These are phyloP conservation scores for Otus sunia DNA, from an alignment of 2,113 vertebrate genomes.

Conservation along the genomic window DNA sequence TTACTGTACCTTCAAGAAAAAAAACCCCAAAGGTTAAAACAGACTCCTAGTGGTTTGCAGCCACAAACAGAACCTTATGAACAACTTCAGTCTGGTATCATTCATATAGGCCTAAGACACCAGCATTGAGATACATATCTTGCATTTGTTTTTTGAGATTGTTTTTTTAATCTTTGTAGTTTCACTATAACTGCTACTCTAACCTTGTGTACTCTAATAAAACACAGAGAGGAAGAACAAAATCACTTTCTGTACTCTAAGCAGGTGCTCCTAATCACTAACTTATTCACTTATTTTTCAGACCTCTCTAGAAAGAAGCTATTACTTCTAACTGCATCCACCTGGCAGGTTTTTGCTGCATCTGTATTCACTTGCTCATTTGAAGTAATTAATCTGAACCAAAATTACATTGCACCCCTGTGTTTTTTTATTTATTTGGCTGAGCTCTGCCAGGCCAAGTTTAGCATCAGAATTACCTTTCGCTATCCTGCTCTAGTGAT, in stretches of 20 bases:
- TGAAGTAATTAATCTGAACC: constrained; percentile 64
- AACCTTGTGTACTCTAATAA: neutral
- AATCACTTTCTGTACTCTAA: neutral
- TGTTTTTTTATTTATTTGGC: constrained; percentile 52
- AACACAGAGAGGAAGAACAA: neutral
- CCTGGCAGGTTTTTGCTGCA: constrained; percentile 50
- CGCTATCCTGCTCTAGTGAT: constrained; percentile 47
- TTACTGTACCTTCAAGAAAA: neutral
- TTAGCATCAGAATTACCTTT: constrained; percentile 58
- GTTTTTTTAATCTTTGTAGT: neutral
- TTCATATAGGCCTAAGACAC: neutral
- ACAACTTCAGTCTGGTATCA: neutral
- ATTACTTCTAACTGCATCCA: constrained; percentile 10
- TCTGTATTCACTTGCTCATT: constrained; percentile 55
- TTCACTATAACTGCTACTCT: neutral
- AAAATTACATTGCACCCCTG: constrained; percentile 47
- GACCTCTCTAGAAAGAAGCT: constrained; percentile 46
- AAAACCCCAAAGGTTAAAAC: neutral
- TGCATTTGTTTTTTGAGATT: neutral
- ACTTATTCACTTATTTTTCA: neutral
- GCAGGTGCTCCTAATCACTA: neutral
- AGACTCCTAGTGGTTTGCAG: neutral
- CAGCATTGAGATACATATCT: neutral
- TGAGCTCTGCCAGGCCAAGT: constrained; percentile 31
- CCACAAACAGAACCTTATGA: neutral